Evolutionary conservation across 2,888 invertebrate genomes (phyloP).

Genomic region (Aleiodes alternator): DNA sequence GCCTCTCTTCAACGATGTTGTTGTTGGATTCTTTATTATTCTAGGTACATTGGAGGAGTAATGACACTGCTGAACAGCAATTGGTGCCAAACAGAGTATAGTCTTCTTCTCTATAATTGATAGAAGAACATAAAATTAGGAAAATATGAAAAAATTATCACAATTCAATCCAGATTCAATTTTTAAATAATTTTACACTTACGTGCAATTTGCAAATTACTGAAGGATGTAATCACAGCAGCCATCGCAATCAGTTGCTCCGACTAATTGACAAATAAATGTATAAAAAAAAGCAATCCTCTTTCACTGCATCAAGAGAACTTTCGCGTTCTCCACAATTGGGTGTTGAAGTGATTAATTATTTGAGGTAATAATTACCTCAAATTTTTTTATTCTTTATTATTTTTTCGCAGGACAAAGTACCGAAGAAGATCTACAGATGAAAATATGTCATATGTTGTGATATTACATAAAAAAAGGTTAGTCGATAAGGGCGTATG

Average conservation of each 20-base stretch:
- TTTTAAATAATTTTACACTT: background rate
- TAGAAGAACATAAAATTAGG: background rate
- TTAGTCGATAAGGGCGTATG: background rate
- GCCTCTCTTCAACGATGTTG: conserved; percentile 84
- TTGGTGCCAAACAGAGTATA: conserved; percentile 11
- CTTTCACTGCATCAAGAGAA: conserved; percentile 7
- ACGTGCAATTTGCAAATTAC: conserved; percentile 27
- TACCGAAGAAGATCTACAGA: background rate
- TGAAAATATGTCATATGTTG: conserved; percentile 23
- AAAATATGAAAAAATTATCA: background rate
- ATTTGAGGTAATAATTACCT: background rate
- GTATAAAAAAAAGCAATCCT: background rate
- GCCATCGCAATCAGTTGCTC: conserved; percentile 9
- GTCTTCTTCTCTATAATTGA: conserved; percentile 21
- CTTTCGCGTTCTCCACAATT: background rate
- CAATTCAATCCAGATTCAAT: background rate
- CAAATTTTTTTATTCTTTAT: background rate
- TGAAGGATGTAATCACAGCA: conserved; percentile 30
- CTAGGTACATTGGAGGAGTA: conserved; percentile 61
- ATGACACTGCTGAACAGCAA: conserved; percentile 60
- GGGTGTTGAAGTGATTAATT: background rate
- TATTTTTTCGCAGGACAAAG: background rate
- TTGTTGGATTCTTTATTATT: conserved; percentile 66
- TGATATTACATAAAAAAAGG: conserved; percentile 31
- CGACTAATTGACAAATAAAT: background rate